Conservation (phyloP, 2,113 vertebrate genomes). For the Pimephales promelas region DNA sequence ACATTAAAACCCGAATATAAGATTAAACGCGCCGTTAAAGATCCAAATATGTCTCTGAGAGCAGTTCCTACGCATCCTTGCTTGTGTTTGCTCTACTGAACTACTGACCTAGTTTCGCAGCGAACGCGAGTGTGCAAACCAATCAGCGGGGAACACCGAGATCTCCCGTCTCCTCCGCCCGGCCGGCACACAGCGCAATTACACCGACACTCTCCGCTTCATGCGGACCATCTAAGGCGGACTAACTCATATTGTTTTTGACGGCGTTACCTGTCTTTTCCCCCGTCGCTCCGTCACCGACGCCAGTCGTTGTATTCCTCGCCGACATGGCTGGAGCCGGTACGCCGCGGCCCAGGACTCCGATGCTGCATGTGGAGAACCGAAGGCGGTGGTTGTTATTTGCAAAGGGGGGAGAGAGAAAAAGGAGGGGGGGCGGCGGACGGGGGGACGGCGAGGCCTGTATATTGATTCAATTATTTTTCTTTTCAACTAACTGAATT, state of each 20-base stretch:
- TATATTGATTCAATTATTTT: slow-evolving; percentile 33
- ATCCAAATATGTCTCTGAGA: background rate
- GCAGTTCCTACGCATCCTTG: background rate
- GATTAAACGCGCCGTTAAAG: background rate
- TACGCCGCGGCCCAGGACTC: slow-evolving; percentile 71
- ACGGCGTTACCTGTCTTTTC: slow-evolving; percentile 68
- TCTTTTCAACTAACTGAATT: slow-evolving; percentile 32
- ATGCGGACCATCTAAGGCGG: background rate
- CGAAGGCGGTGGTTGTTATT: slow-evolving; percentile 50
- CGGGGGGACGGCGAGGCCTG: slow-evolving; percentile 5
- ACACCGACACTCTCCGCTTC: background rate
- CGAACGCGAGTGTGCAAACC: slow-evolving; percentile 62
- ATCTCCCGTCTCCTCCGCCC: slow-evolving; percentile 24
- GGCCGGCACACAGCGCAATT: slow-evolving; percentile 42
- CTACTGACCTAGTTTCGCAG: slow-evolving; percentile 81
- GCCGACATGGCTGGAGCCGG: slow-evolving; percentile 80
- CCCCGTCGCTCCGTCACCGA: slow-evolving; percentile 73
- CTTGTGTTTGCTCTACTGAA: slow-evolving; percentile 76
- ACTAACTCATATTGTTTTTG: background rate
- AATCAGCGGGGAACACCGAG: slow-evolving; percentile 49
- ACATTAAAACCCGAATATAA: background rate
- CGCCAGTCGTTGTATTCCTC: slow-evolving; percentile 69
- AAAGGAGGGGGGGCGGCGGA: slow-evolving; percentile 19
- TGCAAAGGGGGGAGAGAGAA: slow-evolving; percentile 7
- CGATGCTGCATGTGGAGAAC: slow-evolving; percentile 73